These are phyloP conservation scores for Stegodyphus dumicola DNA, from an alignment of 1,140 invertebrate genomes.

Conservation along the genomic window DNA sequence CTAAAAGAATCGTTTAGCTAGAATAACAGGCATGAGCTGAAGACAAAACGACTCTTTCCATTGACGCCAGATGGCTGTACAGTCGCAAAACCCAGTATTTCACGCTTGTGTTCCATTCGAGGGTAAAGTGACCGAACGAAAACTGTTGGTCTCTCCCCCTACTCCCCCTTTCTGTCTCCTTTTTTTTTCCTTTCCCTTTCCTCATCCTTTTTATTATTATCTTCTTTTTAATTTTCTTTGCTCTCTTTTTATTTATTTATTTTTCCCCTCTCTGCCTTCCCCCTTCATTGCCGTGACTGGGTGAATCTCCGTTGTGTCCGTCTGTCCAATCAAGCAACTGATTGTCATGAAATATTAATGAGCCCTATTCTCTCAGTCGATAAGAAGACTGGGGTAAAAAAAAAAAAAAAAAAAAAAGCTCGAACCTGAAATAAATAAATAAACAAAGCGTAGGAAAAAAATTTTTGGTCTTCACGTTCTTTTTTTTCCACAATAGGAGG, in stretches of 20 bases:
- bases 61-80: conserved; percentile 30
- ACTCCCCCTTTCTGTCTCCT: background rate
- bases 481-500: conserved; percentile 29
- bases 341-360: conserved; percentile 61
- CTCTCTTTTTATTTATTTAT: conserved; percentile 5
- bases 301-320: conserved; percentile 43
- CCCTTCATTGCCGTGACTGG: conserved; percentile 19
- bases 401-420: background rate
- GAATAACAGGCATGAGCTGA: no score
- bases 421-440: conserved; percentile 17
- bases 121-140: conserved; percentile 35
- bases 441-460: background rate
- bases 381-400: conserved; percentile 2
- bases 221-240: conserved; percentile 31
- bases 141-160: conserved; percentile 30
- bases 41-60: background rate
- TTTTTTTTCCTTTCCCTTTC: background rate
- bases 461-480: background rate
- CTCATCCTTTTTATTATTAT: background rate
- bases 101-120: no score
- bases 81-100: background rate
- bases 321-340: conserved; percentile 56
- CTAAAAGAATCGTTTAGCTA: no score
- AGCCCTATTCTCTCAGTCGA: conserved; percentile 40
- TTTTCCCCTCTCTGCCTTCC: background rate